Conservation (phyloP, 2,888 invertebrate genomes). For the Zaprionus lineosus region DNA sequence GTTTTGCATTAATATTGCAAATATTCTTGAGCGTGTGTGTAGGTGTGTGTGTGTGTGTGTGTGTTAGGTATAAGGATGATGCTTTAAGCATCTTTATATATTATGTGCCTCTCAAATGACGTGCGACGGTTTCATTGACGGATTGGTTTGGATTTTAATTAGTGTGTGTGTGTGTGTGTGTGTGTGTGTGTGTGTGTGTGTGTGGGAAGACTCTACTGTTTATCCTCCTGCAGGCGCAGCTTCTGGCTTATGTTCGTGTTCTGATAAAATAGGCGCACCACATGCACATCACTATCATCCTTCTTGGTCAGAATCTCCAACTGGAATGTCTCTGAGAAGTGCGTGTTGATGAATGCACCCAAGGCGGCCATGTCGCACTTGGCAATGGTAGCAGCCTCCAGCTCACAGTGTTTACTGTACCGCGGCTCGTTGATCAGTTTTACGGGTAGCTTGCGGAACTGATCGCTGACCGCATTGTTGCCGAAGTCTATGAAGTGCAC, state of each 20-base stretch:
- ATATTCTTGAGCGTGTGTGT: slow-evolving; percentile 38
- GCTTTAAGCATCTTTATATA: slow-evolving; percentile 28
- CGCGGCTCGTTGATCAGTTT: slow-evolving; percentile 84
- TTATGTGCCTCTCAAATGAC: slow-evolving; percentile 31
- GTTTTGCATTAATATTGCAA: slow-evolving; percentile 53
- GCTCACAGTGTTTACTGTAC: slow-evolving; percentile 85
- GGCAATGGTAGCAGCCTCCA: slow-evolving; percentile 84
- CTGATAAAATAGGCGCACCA: slow-evolving; percentile 80
- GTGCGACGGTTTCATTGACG: slow-evolving; percentile 23
- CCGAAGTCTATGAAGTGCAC: slow-evolving; percentile 90
- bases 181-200: neutral
- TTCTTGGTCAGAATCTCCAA: slow-evolving; percentile 76
- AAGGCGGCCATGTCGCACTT: slow-evolving; percentile 86
- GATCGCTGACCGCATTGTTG: slow-evolving; percentile 85
- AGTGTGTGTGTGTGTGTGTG: neutral
- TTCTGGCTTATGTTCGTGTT: slow-evolving; percentile 77
- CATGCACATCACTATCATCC: slow-evolving; percentile 46
- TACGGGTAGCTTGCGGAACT: slow-evolving; percentile 85
- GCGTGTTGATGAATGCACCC: slow-evolving; percentile 86
- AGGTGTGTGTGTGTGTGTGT: slow-evolving; percentile 9
- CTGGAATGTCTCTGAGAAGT: slow-evolving; percentile 84
- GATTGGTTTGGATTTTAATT: slow-evolving; percentile 9
- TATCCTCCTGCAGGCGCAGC: slow-evolving; percentile 59
- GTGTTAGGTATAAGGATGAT: slow-evolving; percentile 16
- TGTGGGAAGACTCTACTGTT: too few relatives aligned